Evolutionary conservation across 2,797 vertebrate genomes (phyloP).

Genomic region (Buceros bicornis): DNA sequence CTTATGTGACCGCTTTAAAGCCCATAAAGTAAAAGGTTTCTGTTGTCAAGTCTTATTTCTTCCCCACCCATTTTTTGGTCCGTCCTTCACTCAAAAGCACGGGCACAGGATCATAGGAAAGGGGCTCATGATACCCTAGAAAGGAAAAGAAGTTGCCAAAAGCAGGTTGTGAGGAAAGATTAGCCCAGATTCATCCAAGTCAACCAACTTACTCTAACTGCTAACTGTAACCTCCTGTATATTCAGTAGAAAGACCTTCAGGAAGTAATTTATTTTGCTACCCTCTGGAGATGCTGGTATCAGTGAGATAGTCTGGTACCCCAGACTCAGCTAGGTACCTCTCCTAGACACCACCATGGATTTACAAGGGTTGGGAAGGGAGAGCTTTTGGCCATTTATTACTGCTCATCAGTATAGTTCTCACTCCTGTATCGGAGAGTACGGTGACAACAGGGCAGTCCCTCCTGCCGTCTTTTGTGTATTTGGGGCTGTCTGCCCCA

Average conservation of each 20-base stretch:
- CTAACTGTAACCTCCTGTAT: neutral
- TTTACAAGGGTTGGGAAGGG: neutral
- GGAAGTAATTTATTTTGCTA: neutral
- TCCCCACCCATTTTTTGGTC: neutral
- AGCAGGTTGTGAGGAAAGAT: neutral
- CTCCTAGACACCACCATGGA: neutral
- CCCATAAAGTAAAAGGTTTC: neutral
- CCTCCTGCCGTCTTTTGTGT: neutral
- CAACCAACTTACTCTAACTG: neutral
- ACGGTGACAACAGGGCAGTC: neutral
- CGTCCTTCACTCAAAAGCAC: neutral
- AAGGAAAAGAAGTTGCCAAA: neutral
- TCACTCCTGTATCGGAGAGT: neutral
- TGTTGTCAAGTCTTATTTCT: neutral
- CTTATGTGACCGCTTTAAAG: neutral
- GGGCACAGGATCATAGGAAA: neutral
- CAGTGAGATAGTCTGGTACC: neutral
- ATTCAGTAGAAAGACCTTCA: neutral
- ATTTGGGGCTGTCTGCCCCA: neutral
- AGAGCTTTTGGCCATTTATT: neutral
- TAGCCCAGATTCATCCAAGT: neutral
- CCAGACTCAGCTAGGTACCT: neutral
- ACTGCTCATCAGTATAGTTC: neutral
- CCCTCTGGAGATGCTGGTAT: neutral
- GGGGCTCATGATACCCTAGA: neutral